A percentile compares a stretch with the other conserved stretches of the same genome.
Evolutionary conservation across 2,113 vertebrate genomes (phyloP).

Genomic region (Coptodon bakossiorum): DNA sequence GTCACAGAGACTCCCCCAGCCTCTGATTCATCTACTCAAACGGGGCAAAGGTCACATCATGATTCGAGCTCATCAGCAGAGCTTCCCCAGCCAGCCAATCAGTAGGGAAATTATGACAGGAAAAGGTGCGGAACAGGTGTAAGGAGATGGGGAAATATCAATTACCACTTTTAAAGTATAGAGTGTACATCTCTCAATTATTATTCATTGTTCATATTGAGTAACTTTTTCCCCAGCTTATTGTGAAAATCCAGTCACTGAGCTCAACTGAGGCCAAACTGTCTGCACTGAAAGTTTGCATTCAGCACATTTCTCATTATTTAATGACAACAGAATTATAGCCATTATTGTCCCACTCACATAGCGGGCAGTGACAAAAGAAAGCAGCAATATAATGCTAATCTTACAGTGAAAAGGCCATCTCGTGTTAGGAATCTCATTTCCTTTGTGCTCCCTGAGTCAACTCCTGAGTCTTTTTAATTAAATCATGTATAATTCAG

Average conservation of each 20-base stretch:
- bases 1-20: conserved; percentile 27
- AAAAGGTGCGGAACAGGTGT: not conserved
- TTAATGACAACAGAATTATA: conserved; percentile 29
- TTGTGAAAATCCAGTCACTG: not conserved
- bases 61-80: conserved; percentile 31
- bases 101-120: conserved; percentile 22
- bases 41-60: conserved; percentile 18
- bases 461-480: conserved; percentile 45
- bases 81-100: conserved; percentile 1
- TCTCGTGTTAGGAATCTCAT: conserved; percentile 36
- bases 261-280: not conserved
- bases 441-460: conserved; percentile 55
- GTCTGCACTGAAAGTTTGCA: not conserved
- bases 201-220: not conserved
- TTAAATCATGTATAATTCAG: conserved; percentile 63
- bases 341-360: conserved; percentile 25
- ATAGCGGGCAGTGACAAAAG: conserved; percentile 9
- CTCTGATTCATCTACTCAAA: conserved; percentile 46
- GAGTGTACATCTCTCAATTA: not conserved
- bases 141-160: not conserved
- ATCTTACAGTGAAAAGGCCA: conserved; percentile 19
- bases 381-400: conserved; percentile 16
- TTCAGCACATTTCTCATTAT: conserved; percentile 52
- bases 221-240: not conserved
- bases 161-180: not conserved